phyloP scores from a whole-genome alignment of 1,140 invertebrate genomes.

The Stenopsyche tienmushanensis region DNA sequence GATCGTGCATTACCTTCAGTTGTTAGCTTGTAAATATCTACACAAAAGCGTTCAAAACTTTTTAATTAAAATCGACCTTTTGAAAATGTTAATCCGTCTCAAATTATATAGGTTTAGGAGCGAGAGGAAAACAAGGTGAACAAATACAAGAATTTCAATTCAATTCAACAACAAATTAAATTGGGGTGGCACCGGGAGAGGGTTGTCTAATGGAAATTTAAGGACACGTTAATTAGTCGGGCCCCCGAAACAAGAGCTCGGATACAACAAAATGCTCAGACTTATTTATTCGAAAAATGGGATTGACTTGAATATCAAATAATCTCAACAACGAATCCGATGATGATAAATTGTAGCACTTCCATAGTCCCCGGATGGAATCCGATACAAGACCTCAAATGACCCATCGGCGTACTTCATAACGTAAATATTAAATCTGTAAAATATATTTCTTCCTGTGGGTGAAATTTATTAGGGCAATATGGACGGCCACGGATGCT shows the following conservation, averaged over 20 bases:
- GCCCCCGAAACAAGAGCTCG: no score
- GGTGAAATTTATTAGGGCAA: not conserved
- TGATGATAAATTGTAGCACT: no score
- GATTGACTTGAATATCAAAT: no score
- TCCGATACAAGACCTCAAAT: no score
- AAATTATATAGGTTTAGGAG: not conserved
- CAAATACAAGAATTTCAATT: constrained; percentile 27
- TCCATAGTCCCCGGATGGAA: no score
- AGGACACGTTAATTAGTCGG: constrained; percentile 30
- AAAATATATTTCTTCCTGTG: not conserved
- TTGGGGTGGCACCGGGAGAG: not conserved
- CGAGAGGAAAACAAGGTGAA: constrained; percentile 5
- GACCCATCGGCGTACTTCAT: not conserved
- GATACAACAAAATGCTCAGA: no score
- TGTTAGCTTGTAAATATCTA: no score
- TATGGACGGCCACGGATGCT: constrained; percentile 1
- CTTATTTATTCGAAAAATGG: no score
- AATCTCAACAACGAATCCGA: no score
- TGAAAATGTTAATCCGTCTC: not conserved
- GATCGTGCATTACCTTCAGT: no score
- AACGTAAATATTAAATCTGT: not conserved
- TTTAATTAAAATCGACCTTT: not conserved
- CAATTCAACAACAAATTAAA: constrained; percentile 32
- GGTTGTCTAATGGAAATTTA: constrained; percentile 33
- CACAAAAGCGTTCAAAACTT: no score